Conservation (phyloP, 2,113 vertebrate species). For the Psittacula cyanocephala region DNA sequence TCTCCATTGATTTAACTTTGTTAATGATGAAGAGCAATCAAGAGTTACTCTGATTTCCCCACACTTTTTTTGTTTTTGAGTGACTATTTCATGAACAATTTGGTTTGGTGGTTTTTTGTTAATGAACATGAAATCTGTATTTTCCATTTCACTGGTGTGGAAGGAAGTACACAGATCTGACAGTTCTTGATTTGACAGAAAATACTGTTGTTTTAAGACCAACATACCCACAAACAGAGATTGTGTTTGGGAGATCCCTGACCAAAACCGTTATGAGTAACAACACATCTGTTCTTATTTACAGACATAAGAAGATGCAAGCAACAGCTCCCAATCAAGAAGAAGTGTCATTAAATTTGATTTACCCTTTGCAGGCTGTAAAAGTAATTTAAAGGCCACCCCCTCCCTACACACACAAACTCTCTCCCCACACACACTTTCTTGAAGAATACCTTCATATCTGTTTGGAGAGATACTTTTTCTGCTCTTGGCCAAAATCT, state of each 20-base stretch:
- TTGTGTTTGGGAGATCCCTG: constrained; percentile 46
- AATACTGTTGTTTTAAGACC: neutral
- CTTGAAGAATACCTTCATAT: neutral
- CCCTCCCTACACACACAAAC: neutral
- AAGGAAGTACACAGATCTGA: constrained; percentile 4
- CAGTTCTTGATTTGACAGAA: constrained; percentile 9
- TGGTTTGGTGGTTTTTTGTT: neutral
- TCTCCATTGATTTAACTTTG: neutral
- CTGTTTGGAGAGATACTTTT: neutral
- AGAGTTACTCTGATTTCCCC: neutral
- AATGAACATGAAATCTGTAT: neutral
- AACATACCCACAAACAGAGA: neutral
- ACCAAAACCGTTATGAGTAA: constrained; percentile 45
- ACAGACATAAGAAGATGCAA: constrained; percentile 33
- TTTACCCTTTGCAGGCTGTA: constrained; percentile 13
- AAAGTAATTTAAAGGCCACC: neutral
- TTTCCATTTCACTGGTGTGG: neutral
- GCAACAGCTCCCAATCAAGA: constrained; percentile 6
- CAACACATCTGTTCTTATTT: constrained; percentile 69
- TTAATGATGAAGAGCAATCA: neutral
- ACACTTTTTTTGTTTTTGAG: neutral
- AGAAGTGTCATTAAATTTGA: neutral
- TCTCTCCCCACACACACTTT: neutral
- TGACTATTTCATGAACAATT: neutral
- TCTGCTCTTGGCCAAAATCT: neutral